phyloP scores from a whole-genome alignment of 2,888 invertebrate species.

The Cremastobaeus sp. region DNA sequence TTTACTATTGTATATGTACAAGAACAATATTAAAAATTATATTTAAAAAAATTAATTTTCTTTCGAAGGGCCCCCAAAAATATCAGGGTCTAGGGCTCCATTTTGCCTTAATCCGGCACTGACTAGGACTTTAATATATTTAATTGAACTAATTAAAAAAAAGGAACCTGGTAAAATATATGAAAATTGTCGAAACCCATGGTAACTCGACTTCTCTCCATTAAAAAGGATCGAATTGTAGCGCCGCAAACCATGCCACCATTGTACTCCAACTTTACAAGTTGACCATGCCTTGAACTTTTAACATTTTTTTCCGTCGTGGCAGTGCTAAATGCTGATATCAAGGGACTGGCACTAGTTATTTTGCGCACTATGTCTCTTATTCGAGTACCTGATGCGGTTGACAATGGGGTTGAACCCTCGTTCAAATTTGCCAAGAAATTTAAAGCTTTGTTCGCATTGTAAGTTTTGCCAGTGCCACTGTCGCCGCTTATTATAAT shows the following conservation, averaged over 20 bases:
- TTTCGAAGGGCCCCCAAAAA: no score
- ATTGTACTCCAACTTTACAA: slow-evolving; percentile 75
- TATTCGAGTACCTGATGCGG: slow-evolving; percentile 35
- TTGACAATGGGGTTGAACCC: slow-evolving; percentile 19
- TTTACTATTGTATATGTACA: no score
- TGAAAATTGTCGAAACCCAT: slow-evolving; percentile 76
- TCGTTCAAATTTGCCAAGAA: slow-evolving; percentile 69
- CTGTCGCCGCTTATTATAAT: slow-evolving; percentile 78
- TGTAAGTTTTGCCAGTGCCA: slow-evolving; percentile 78
- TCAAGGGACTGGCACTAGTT: slow-evolving; percentile 68
- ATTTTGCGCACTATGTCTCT: slow-evolving; percentile 70
- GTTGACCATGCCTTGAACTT: slow-evolving; percentile 78
- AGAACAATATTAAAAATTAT: no score
- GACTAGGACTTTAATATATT: neutral
- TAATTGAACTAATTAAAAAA: slow-evolving; percentile 1
- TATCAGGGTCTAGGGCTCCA: no score
- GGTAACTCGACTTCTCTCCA: slow-evolving; percentile 77
- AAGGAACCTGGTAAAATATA: slow-evolving; percentile 77
- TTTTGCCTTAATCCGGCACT: no score
- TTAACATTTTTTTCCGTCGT: slow-evolving; percentile 75
- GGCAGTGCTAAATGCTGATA: slow-evolving; percentile 76
- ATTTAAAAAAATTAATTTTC: no score
- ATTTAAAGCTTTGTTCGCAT: slow-evolving; percentile 75
- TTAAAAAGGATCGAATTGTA: slow-evolving; percentile 74
- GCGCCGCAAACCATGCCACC: slow-evolving; percentile 72